Conservation (phyloP, 2,888 invertebrate species). For the Eupithecia tripunctaria region DNA sequence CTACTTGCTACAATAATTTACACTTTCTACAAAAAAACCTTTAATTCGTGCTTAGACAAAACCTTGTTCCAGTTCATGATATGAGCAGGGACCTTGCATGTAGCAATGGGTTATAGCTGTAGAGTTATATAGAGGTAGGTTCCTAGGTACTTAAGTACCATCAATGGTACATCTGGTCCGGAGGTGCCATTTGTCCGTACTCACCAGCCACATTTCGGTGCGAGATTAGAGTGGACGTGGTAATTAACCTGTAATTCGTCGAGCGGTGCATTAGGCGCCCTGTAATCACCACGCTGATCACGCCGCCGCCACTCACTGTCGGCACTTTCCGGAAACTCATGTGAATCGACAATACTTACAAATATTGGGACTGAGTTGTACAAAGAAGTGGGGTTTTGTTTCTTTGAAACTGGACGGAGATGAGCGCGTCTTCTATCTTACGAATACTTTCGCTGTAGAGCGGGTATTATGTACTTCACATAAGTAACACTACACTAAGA, state of each 20-base stretch:
- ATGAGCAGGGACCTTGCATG: background rate
- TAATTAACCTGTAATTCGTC: conserved; percentile 39
- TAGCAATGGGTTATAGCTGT: background rate
- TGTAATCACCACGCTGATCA: conserved; percentile 63
- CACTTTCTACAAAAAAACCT: too few relatives aligned
- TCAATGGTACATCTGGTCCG: background rate
- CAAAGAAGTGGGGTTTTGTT: background rate
- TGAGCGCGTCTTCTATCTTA: background rate
- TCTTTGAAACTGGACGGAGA: background rate
- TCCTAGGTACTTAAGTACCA: background rate
- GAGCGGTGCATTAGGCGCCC: conserved; percentile 59
- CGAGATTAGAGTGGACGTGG: conserved; percentile 20
- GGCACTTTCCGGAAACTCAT: conserved; percentile 25
- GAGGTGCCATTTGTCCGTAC: background rate
- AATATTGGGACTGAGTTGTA: conserved; percentile 16
- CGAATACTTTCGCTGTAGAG: background rate
- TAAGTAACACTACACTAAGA: too few relatives aligned
- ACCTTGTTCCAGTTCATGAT: background rate
- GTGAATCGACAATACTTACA: conserved; percentile 19
- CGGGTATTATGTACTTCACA: too few relatives aligned
- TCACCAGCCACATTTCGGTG: conserved; percentile 4
- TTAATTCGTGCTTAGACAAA: too few relatives aligned
- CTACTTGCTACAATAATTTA: too few relatives aligned
- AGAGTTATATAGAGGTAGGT: background rate
- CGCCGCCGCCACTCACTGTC: conserved; percentile 27